Base-by-base conservation (phyloP, 2,113 vertebrate species). In the Capricornis sumatraensis region DNA sequence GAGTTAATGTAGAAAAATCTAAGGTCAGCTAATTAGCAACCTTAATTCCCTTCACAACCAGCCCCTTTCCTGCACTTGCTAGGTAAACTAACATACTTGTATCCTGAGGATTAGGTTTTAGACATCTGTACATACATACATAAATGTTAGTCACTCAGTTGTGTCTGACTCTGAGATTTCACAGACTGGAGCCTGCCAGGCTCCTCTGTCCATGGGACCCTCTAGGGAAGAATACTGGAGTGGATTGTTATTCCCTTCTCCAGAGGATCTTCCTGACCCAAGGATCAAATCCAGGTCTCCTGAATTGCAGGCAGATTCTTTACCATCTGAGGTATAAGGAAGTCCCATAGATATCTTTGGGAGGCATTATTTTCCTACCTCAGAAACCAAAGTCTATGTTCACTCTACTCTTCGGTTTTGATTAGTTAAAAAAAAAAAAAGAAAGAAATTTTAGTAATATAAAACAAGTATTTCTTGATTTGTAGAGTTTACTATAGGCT, bases 111-210 rank as follows among this genome's bases (percentile, higher is more conserved):
- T 89, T 53, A 74, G 7, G 2, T 52, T 52, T 36, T 53, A 27
- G n/a, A 36, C 71, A 50, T 55, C 19, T 30, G 28, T 85, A 23
- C n/a, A 40, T 40, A 36, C 33, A 23, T 40, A n/a, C 30, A 71
- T 71, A 36, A 5, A 71, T 71, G 19, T 71, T 12, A 23, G 67
- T 71, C 10, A 1, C 67, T 40, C n/a, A 36, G n/a, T 71, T 71
- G 67, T 40, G 19, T 6, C 19, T 36, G 9, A 71, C 10, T 71
- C n/a, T 23, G 64, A 1, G 5, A 71, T 21, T 71, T 71, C 19
- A 40, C 0, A 1, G 19, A 71, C n/a, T 40, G 19, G 23, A 71
- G 19, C 67, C n/a, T 19, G 9, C 17, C 8, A n/a, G n/a, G 17
- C 8, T 71, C 17, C 16, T 36, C n/a, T 23, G n/a, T 40, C 67